phyloP scores from a whole-genome alignment of 2,797 vertebrate genomes.

The Bradypus variegatus region DNA sequence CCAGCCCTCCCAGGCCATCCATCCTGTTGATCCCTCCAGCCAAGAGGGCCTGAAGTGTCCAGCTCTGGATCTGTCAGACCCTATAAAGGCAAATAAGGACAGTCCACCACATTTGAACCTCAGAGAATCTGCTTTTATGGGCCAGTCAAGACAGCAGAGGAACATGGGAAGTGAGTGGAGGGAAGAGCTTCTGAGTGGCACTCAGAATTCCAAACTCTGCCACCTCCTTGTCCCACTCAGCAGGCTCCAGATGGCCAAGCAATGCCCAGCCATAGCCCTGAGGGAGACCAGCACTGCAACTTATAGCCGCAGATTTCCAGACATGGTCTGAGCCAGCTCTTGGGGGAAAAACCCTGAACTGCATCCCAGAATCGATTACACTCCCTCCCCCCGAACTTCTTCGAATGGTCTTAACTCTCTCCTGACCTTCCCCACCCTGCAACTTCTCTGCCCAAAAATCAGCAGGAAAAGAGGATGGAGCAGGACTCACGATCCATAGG shows the following conservation, averaged over 20 bases:
- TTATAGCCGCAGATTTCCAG: background rate
- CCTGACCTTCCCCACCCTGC: background rate
- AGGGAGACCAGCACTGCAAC: background rate
- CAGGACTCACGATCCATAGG: slow-evolving; percentile 88
- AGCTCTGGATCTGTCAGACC: background rate
- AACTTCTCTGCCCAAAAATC: background rate
- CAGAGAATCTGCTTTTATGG: background rate
- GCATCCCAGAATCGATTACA: background rate
- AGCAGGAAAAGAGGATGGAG: background rate
- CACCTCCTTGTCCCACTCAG: background rate
- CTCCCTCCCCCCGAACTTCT: background rate
- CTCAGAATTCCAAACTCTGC: background rate
- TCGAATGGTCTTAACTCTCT: background rate
- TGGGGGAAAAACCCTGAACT: background rate
- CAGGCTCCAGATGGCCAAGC: background rate
- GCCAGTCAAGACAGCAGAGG: background rate
- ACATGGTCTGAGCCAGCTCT: fast-evolving
- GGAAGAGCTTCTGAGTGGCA: background rate
- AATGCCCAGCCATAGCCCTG: background rate
- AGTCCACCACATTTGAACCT: background rate
- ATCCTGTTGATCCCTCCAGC: background rate
- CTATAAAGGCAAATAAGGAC: background rate
- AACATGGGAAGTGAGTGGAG: fast-evolving
- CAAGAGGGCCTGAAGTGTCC: background rate
- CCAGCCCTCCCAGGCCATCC: background rate